phyloP scores from a whole-genome alignment of 37 sponge, comb jelly and placozoan genomes.

The Agelas oroides region DNA sequence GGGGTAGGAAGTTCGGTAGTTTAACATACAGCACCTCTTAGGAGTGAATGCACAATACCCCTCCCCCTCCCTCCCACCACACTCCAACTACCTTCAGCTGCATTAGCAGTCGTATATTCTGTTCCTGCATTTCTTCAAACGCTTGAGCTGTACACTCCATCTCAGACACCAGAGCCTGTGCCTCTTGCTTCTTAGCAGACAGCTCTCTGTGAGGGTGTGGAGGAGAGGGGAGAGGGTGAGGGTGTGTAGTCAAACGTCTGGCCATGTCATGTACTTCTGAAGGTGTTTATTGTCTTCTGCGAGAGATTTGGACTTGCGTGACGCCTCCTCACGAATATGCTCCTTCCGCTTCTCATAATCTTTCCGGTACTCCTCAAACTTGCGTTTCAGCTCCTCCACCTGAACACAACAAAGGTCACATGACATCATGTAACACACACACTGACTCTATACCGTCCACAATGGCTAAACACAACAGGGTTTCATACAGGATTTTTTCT shows the following conservation, averaged over 20 bases:
- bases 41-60: no score
- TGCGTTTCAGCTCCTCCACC: slow-evolving; percentile 60
- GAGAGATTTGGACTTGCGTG: slow-evolving; percentile 35
- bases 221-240: no score
- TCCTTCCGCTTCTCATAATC: slow-evolving; percentile 75
- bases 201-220: slow-evolving; percentile 61
- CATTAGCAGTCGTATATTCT: slow-evolving; percentile 86
- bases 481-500: no score
- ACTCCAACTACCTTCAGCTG: slow-evolving; percentile 82
- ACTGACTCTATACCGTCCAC: no score
- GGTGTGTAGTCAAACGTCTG: neutral
- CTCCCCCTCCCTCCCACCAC: no score
- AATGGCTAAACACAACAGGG: no score
- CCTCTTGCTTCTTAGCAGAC: slow-evolving; percentile 72
- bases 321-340: slow-evolving; percentile 64
- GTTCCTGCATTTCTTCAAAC: slow-evolving; percentile 96
- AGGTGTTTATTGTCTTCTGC: slow-evolving; percentile 67
- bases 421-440: neutral
- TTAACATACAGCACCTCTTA: no score
- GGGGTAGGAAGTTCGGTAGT: neutral
- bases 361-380: slow-evolving; percentile 53
- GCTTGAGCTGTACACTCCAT: slow-evolving; percentile 95
- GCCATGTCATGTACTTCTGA: slow-evolving; percentile 24
- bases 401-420: neutral
- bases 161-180: slow-evolving; percentile 89